Percentiles rank a stretch among this genome's conserved stretches.
These are phyloP conservation scores for Urosaurus nigricauda DNA, from an alignment of 2,797 vertebrate genomes.

Conservation along the genomic window DNA sequence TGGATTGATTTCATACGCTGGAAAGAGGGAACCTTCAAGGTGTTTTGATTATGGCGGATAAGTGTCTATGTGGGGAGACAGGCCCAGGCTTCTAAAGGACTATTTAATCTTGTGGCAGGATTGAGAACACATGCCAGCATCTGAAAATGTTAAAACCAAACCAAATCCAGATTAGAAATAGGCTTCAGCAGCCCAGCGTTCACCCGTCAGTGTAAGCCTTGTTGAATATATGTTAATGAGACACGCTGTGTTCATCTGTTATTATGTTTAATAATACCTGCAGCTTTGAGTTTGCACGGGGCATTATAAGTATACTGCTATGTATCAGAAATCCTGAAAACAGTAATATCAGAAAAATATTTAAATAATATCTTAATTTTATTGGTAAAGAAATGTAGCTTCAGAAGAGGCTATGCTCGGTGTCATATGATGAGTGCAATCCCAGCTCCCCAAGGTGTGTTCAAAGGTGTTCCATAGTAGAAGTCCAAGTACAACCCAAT, in stretches of 20 bases:
- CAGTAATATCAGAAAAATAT: background rate
- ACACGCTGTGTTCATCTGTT: background rate
- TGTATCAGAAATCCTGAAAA: background rate
- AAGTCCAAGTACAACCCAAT: background rate
- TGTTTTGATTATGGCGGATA: conserved; percentile 12
- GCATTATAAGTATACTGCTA: background rate
- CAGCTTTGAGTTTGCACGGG: background rate
- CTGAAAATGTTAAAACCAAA: background rate
- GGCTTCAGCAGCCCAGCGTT: background rate
- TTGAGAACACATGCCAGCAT: background rate
- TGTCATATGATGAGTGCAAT: background rate
- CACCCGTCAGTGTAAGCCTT: background rate
- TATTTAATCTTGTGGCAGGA: background rate
- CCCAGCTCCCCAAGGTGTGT: background rate
- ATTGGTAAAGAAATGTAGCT: background rate
- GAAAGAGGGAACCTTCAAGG: conserved; percentile 38
- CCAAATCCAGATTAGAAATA: background rate
- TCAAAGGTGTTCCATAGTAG: too few relatives aligned
- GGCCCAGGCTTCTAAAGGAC: conserved; percentile 6
- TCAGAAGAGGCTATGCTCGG: background rate
- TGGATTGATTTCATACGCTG: conserved; percentile 37
- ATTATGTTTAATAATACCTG: background rate
- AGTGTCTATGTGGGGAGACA: background rate
- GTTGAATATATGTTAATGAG: background rate
- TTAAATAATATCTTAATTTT: background rate